Evolutionary conservation across 2,797 vertebrate genomes (phyloP).

Genomic region (Falco rusticolus): DNA sequence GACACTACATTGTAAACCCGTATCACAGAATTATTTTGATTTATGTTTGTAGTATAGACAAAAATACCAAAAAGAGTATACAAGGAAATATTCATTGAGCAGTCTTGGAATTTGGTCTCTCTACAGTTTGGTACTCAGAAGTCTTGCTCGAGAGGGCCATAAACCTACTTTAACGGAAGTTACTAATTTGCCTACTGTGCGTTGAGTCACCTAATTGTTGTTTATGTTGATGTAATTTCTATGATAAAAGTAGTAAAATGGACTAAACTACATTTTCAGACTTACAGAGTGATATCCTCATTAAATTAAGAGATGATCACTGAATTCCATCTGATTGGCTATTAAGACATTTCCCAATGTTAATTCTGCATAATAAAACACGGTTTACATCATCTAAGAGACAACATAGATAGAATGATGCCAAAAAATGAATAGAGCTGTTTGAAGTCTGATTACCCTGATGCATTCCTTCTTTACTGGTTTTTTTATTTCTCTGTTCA

Average conservation of each 20-base stretch:
- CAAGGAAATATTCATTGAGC: conserved; percentile 43
- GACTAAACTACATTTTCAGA: conserved; percentile 55
- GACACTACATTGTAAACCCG: conserved; percentile 46
- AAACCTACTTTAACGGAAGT: conserved; percentile 70
- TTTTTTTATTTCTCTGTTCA: conserved; percentile 41
- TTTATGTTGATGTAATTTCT: conserved; percentile 74
- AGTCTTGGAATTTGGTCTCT: conserved; percentile 39
- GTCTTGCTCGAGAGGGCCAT: conserved; percentile 65
- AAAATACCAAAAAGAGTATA: conserved; percentile 52
- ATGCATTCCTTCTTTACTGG: neutral
- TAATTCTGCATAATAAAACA: conserved; percentile 37
- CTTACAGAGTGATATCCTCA: neutral
- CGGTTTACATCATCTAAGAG: neutral
- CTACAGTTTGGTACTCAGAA: conserved; percentile 45
- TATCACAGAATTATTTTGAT: conserved; percentile 71
- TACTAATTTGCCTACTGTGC: conserved; percentile 73
- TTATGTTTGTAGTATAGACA: conserved; percentile 53
- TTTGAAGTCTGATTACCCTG: conserved; percentile 8
- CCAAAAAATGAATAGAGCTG: neutral
- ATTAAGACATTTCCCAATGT: conserved; percentile 29
- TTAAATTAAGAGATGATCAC: conserved; percentile 56
- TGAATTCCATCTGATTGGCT: conserved; percentile 46
- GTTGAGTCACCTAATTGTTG: conserved; percentile 78
- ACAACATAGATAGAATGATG: neutral
- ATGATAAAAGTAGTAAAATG: conserved; percentile 50